These are phyloP conservation scores for Orgyia antiqua DNA, from an alignment of 2,888 invertebrate species.

Conservation along the genomic window DNA sequence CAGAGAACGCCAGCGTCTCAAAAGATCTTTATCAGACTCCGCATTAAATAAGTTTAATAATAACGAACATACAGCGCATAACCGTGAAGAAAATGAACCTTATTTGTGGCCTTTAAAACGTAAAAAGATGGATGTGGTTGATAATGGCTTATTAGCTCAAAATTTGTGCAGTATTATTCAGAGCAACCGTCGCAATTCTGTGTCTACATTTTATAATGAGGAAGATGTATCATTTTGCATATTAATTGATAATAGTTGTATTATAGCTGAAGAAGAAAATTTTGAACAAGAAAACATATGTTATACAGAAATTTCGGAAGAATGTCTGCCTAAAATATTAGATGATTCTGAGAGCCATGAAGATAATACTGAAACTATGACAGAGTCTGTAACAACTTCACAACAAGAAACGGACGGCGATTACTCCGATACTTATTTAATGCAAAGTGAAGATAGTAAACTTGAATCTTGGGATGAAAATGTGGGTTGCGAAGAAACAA, in stretches of 20 bases:
- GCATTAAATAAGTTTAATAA: constrained; percentile 35
- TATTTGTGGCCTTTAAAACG: constrained; percentile 41
- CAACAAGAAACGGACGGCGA: constrained; percentile 18
- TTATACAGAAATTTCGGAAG: constrained; percentile 46
- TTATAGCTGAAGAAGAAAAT: constrained; percentile 54
- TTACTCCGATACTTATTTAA: constrained; percentile 28
- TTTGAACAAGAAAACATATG: constrained; percentile 48
- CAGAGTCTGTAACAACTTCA: constrained; percentile 10
- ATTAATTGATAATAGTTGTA: constrained; percentile 58
- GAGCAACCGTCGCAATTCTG: constrained; percentile 59
- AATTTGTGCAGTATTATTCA: constrained; percentile 47
- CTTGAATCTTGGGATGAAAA: constrained; percentile 65
- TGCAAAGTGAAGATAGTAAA: constrained; percentile 37
- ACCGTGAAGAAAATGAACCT: constrained; percentile 23
- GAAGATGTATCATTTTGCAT: constrained; percentile 65
- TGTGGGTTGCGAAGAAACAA: constrained; percentile 66
- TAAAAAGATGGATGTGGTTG: constrained; percentile 36
- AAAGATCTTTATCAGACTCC: constrained; percentile 64
- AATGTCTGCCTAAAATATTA: constrained; percentile 32
- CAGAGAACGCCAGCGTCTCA: constrained; percentile 27
- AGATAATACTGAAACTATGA: constrained; percentile 11
- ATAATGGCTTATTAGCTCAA: constrained; percentile 35
- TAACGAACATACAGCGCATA: constrained; percentile 21
- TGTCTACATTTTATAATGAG: constrained; percentile 55
- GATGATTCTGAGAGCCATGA: constrained; percentile 17